phyloP scores from a whole-genome alignment of 92 coral and sea anemone genomes.

The Desmophyllum pertusum region DNA sequence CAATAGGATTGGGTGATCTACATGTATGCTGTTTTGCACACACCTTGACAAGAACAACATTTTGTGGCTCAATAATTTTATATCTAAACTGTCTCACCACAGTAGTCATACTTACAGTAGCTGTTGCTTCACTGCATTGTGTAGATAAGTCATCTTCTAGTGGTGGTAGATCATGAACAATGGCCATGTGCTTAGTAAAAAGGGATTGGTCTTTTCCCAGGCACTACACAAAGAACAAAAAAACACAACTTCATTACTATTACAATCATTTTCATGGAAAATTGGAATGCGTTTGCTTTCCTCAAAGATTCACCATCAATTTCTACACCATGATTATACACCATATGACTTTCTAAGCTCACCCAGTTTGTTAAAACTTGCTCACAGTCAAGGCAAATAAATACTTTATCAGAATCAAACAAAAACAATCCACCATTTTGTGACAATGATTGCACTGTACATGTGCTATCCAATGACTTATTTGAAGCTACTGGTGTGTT shows the following conservation, averaged over 20 bases:
- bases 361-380: not conserved
- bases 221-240: not conserved
- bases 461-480: not conserved
- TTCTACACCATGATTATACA: not conserved
- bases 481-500: not conserved
- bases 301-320: not conserved
- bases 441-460: not conserved
- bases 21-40: no score
- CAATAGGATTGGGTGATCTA: no score
- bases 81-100: not conserved
- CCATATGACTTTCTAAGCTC: not conserved
- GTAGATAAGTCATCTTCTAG: no score
- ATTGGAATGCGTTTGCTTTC: not conserved
- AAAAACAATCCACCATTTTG: not conserved
- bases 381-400: not conserved
- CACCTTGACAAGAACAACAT: not conserved
- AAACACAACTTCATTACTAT: not conserved
- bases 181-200: no score
- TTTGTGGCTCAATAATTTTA: not conserved
- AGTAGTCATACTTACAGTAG: not conserved
- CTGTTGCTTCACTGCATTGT: not conserved
- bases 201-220: no score
- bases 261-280: constrained; percentile 1
- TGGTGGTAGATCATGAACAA: no score
- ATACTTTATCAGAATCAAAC: not conserved